Base-by-base conservation (phyloP, 2,797 vertebrate genomes). In the Sebastes kiyomatsui region DNA sequence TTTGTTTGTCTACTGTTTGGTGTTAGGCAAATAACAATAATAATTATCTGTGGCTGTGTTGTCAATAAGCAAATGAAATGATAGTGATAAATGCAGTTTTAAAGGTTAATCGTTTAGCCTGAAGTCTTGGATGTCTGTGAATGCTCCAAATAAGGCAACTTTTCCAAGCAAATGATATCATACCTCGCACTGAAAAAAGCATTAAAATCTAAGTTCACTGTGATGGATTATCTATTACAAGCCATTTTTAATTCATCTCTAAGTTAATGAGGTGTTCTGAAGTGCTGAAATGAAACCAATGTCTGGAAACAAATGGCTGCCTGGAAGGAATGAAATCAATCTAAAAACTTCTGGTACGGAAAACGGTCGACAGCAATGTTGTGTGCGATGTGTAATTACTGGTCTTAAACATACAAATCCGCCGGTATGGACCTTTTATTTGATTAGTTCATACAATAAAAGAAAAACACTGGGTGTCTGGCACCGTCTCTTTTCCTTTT, bases 181-280 rank as follows among this genome's bases (percentile, higher is more conserved):
- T 54, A 22, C 49, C 52, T 28, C n/a, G 7, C 11, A 65, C 7
- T 2, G 54, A 18, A 28, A 49, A 27, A 20, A 59, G 9, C 14
- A 49, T 20, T 23, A 8, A 56, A 74, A 65, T 73, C 42, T 20
- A 67, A 32, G 2, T 64, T 58, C 28, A 14, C 27, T 62, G 30
- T 85, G 82, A 83, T 77, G 52, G 42, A 88, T 88, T 72, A 76
- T 27, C 56, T 61, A 27, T 62, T 69, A 38, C 18, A 46, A 58
- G 56, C 38, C 38, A 59, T 66, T 84, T 86, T 69, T 10, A 60
- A 77, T 79, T 79, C 11, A 72, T 80, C 66, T 69, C 55, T 30
- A 18, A 49, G 16, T 80, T 75, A 83, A 82, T 83, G 49, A 79
- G 33, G 38, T 81, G 77, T 73, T 27, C 27, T 42, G 30, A 75